phyloP scores from a whole-genome alignment of 2,113 vertebrate genomes.

The Helogale parvula region DNA sequence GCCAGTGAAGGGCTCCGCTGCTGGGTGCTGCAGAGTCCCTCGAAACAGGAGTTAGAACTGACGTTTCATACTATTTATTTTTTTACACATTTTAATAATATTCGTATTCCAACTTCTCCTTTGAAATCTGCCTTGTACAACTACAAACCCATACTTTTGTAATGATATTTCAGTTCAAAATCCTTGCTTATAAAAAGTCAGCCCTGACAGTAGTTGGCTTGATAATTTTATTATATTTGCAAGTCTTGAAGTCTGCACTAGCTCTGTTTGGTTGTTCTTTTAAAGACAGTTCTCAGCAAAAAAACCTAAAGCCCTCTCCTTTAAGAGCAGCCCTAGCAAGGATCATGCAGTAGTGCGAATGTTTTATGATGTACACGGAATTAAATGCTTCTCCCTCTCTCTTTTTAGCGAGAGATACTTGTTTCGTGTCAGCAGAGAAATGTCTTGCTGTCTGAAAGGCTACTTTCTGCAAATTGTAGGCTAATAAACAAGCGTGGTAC shows the following conservation, averaged over 20 bases:
- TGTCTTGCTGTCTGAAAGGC: neutral
- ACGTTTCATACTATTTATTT: neutral
- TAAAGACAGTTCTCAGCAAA: neutral
- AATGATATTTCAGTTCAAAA: neutral
- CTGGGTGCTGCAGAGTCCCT: neutral
- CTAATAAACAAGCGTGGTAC: neutral
- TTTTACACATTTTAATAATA: neutral
- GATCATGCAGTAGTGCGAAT: neutral
- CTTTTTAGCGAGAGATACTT: neutral
- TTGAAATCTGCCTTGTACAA: neutral
- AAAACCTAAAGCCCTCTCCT: neutral
- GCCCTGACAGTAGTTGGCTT: neutral
- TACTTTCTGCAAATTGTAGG: neutral
- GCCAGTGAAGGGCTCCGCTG: fast-evolving
- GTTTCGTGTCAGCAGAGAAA: neutral
- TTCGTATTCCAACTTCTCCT: neutral
- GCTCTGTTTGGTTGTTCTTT: neutral
- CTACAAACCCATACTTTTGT: neutral
- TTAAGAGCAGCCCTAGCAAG: neutral
- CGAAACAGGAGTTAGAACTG: neutral
- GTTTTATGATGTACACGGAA: neutral
- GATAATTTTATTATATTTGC: neutral
- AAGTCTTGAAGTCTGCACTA: neutral
- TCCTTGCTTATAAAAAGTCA: neutral
- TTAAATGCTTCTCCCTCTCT: neutral